Conservation (phyloP, 2,797 vertebrate species). For the Silurus lanzhouensis region DNA sequence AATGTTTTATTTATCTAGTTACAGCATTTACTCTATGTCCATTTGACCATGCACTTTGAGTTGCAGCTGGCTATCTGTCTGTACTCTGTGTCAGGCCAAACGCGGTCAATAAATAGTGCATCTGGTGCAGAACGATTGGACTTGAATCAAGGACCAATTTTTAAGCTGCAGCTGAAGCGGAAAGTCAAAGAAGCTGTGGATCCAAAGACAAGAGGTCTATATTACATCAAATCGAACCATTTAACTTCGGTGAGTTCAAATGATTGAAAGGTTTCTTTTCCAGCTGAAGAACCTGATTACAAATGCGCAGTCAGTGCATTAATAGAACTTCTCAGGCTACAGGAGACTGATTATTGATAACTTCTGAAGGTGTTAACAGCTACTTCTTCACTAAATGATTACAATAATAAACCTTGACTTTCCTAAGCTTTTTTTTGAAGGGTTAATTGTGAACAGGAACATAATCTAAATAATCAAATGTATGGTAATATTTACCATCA, state of each 20-base stretch:
- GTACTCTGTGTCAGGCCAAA: neutral
- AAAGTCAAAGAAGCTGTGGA: neutral
- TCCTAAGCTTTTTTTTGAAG: neutral
- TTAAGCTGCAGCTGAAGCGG: neutral
- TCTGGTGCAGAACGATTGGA: neutral
- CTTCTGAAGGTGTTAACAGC: neutral
- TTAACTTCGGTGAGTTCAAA: neutral
- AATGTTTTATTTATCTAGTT: neutral
- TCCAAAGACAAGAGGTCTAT: neutral
- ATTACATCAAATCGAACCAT: neutral
- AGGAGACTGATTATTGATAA: neutral
- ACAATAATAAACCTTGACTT: neutral
- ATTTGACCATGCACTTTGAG: neutral
- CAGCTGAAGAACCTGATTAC: neutral
- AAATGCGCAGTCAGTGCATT: neutral
- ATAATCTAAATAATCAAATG: neutral
- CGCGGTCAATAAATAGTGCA: neutral
- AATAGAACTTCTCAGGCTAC: neutral
- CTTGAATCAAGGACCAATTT: neutral
- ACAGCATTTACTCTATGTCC: neutral
- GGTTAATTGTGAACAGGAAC: neutral
- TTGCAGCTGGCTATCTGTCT: neutral
- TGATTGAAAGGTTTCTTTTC: neutral
- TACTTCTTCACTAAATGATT: no score
- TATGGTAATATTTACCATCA: neutral